Base-by-base conservation (phyloP, 2,888 invertebrate genomes). In the Tetheella fluctuosa region DNA sequence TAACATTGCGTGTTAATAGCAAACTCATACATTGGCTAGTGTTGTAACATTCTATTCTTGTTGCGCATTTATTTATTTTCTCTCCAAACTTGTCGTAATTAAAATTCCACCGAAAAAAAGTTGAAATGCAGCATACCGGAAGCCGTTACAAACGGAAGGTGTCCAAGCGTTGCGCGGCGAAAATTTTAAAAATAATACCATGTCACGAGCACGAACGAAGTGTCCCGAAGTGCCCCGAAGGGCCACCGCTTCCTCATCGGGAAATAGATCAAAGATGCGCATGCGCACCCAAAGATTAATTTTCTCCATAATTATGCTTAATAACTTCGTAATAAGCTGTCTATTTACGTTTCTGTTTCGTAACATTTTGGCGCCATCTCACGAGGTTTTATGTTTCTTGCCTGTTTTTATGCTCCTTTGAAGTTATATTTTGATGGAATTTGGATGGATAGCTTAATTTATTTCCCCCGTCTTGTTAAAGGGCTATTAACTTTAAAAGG, bases 201-300 rank as follows among this genome's bases (percentile, higher is more conserved):
- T 61, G 58, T 55, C 55, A 55, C 59, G 52, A 60, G 63, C 61
- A 62, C 60, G 60, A 58, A 62, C 69, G 65, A 64, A 61, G 58
- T 56, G 64, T 63, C 67, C 67, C 71, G 67, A 68, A 61, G 59
- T 55, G 55, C 12, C 23, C 63, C 69, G 65, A 66, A 61, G 58
- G 52, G 65, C 62, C 68, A 67, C 59, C 76, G 76, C 84, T 88
- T 87, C 88, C 86, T 85, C 69, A 74, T 84, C 76, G 70, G 77
- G 77, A 82, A 85, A 86, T 85, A 88, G 87, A 89, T 90, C 89
- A 90, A 90, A 90, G 83, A 64, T 64, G 70, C 64, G 68, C 60
- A 54, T 52, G 67, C 65, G 63, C 74, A 65, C 60, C 64, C 64
- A 65, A 66, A 79, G 76, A 86, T 85, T 83, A 82, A 84, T 86